These are phyloP conservation scores for Pandemis corylana DNA, from an alignment of 2,888 invertebrate genomes.

Conservation along the genomic window DNA sequence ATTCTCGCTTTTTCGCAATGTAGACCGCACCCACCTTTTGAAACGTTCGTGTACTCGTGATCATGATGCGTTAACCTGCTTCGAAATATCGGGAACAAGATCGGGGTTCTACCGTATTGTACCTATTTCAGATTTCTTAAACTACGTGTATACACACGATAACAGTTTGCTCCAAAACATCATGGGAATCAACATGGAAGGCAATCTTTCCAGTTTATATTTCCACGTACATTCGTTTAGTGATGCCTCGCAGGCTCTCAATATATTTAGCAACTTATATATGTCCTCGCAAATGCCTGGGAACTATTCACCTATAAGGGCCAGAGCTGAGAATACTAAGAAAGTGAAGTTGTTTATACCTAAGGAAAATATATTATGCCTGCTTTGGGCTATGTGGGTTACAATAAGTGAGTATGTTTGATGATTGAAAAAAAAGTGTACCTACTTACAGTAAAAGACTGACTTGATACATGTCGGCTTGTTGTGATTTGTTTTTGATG, in stretches of 20 bases:
- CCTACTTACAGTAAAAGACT: no score
- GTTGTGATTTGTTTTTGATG: no score
- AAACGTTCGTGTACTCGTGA: no score
- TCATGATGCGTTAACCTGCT: no score
- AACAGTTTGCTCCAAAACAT: neutral
- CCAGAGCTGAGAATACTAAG: neutral
- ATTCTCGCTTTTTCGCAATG: no score
- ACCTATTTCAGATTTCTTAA: constrained; percentile 3
- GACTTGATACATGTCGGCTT: no score
- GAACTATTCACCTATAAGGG: neutral
- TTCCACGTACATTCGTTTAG: neutral
- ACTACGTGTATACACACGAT: neutral
- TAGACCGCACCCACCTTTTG: no score
- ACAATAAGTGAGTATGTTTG: constrained; percentile 32
- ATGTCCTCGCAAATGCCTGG: neutral
- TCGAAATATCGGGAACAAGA: no score
- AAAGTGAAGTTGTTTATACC: constrained; percentile 1
- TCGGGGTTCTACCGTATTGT: neutral
- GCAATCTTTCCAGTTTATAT: neutral
- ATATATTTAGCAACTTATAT: constrained; percentile 7
- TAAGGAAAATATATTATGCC: constrained; percentile 9
- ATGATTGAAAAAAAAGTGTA: neutral
- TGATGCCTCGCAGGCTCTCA: constrained; percentile 1
- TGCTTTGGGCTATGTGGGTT: constrained; percentile 23
- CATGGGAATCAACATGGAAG: neutral